Evolutionary conservation across 64 coral and sea anemone species (phyloP).

Genomic region (Dendronephthya gigantea): DNA sequence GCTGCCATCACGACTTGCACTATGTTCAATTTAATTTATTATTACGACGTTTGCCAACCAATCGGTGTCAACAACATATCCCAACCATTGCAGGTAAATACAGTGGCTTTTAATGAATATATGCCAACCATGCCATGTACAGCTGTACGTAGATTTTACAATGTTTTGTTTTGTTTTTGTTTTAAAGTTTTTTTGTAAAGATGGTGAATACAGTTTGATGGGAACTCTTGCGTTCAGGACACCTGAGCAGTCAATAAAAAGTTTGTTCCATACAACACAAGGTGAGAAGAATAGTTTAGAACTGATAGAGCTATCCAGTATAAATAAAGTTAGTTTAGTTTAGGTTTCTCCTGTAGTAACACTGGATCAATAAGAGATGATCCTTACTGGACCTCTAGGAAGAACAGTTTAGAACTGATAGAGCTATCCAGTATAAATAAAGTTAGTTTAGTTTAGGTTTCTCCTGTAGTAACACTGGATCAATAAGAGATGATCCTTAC

Average conservation of each 20-base stretch:
- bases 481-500: no score
- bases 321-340: no score
- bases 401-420: no score
- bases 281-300: no score
- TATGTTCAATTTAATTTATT: slow-evolving; percentile 80
- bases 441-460: no score
- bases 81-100: slow-evolving; percentile 63
- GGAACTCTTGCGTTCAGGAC: slow-evolving; percentile 75
- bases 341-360: no score
- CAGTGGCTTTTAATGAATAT: not conserved
- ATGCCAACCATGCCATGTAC: no score
- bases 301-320: no score
- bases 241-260: slow-evolving; percentile 88
- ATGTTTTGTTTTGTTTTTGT: not conserved
- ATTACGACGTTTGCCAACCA: slow-evolving; percentile 67
- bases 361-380: no score
- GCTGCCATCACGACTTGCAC: slow-evolving; percentile 44
- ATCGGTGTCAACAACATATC: slow-evolving; percentile 76
- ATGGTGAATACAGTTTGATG: slow-evolving; percentile 90
- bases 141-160: not conserved
- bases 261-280: slow-evolving; percentile 68
- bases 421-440: no score
- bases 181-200: slow-evolving; percentile 89
- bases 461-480: no score
- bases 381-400: no score